Base-by-base conservation (phyloP, 2,888 invertebrate genomes). In the Andrena trimmerana region DNA sequence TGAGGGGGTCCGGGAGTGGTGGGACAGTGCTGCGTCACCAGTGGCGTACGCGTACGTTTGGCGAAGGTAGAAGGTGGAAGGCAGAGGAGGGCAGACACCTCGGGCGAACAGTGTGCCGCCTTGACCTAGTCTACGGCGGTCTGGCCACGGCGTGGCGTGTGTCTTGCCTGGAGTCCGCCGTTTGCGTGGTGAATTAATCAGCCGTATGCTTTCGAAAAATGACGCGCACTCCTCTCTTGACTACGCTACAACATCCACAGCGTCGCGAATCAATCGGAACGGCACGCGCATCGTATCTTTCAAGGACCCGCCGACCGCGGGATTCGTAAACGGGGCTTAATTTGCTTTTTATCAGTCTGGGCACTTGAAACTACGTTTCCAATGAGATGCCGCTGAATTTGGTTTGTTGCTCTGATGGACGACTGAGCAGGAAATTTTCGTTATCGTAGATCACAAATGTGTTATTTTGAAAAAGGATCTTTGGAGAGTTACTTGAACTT, bases 91-190 rank as follows among this genome's bases (percentile, higher is more conserved):
- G 42, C n/a, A 83, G 24, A 57, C 57, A 27, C 84, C 79, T 88
- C 85, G 83, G 85, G 88, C 84, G 87, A 90, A 63, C 88, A 87
- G 88, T 86, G 84, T 91, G 87, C 89, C 86, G 79, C 91, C 91
- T 91, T 91, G 91, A 91, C 91, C 91, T 86, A 90, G 88, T 90
- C 90, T 76, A 54, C 73, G 27, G 6, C 83, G 79, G 84, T 73
- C 66, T 81, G 83, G 79, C 83, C 83, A 83, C 79, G 33, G 36
- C 29, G 63, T 83, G 42, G 42, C 42, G 42, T 27, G 24, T 66
- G 67, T 69, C 78, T 81, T 73, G 75, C 50, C 75, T 74, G 83
- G 77, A 83, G 80, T 84, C 83, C 80, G 79, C 77, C 20, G 84
- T 84, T 88, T 86, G 82, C 83, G 83, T 86, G 86, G 68, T 71